Base-by-base conservation (phyloP, 2,888 invertebrate genomes). In the Horisme vitalbata region DNA sequence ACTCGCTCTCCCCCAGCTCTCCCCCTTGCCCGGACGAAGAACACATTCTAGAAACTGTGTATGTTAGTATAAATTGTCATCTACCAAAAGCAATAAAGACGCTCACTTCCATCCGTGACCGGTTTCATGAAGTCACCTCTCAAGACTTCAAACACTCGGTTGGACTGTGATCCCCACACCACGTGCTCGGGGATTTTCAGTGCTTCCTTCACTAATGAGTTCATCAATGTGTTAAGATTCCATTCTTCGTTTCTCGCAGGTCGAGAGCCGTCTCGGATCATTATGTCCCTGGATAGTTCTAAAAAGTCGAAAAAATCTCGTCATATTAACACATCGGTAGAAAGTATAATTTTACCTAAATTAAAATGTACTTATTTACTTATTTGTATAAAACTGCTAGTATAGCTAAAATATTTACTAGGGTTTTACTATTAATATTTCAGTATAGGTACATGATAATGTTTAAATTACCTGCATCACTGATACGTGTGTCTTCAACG, bases 111-210 rank as follows among this genome's bases (percentile, higher is more conserved):
- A 45, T 93, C 81, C 2, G 93, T 92, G 13, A 93, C 95, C 0
- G 96, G 95, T 70, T 93, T 95, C 96, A 96, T 96, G 66, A 96
- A 96, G 69, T 96, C 96, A 4, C 60, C 91, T 5, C 68, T 60
- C 23, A 95, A 87, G 15, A 79, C 73, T 13, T 69, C 57, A 65
- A 95, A 96, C 0, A 95, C 95, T 0, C 49, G 32, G 3, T 59
- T 45, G 4, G 92, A 91, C 65, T 93, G 93, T 0, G 86, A 88
- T 37, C 93, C 94, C 93, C 95, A 96, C 0, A 69, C 78, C 2
- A 94, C 92, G 35, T 92, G 79, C 0, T 81, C 78, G 0, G 94
- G 93, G 12, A 96, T 92, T 1, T 83, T 79, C 0, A 97, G 86
- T 31, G 93, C 93, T 49, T 90, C 57, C 55, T 91, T 93, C 0